Conservation (phyloP, 2,113 vertebrate genomes). For the Chamaetylas fuelleborni region DNA sequence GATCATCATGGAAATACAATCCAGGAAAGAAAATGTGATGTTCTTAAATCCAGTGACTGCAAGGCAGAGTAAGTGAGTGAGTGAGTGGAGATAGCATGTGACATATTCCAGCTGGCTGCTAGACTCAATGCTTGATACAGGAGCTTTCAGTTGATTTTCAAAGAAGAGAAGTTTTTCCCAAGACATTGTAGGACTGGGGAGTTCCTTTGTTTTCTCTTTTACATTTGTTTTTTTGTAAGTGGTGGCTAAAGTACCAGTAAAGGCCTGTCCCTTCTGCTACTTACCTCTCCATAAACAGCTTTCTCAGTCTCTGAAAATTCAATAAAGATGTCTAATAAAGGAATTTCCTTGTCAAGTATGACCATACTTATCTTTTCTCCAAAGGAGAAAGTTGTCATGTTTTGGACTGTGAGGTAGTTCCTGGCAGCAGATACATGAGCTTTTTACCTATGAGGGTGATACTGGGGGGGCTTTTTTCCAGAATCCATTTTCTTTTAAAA, state of each 20-base stretch:
- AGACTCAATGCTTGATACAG: not conserved
- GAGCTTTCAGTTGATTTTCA: not conserved
- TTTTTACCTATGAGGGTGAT: not conserved
- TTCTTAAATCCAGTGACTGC: not conserved
- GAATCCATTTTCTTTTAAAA: not conserved
- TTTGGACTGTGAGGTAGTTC: not conserved
- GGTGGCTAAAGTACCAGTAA: not conserved
- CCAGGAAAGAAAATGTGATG: not conserved
- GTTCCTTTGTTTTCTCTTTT: not conserved
- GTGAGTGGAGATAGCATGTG: not conserved
- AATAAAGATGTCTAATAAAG: not conserved
- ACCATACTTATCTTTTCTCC: not conserved
- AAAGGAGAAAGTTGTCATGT: not conserved
- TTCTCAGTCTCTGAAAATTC: not conserved
- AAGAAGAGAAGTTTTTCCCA: not conserved
- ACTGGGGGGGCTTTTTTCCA: not conserved
- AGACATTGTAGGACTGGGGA: not conserved
- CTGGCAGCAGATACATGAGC: not conserved
- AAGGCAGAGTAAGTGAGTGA: not conserved
- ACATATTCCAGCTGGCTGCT: not conserved
- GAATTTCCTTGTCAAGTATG: not conserved
- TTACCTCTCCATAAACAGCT: not conserved
- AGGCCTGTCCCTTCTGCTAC: not conserved
- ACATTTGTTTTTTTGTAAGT: not conserved
- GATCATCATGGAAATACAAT: not conserved